A percentile compares a stretch with the other conserved stretches of the same genome.
These are phyloP conservation scores for Lindbergichthys nudifrons DNA, from an alignment of 2,797 vertebrate genomes.

Conservation along the genomic window DNA sequence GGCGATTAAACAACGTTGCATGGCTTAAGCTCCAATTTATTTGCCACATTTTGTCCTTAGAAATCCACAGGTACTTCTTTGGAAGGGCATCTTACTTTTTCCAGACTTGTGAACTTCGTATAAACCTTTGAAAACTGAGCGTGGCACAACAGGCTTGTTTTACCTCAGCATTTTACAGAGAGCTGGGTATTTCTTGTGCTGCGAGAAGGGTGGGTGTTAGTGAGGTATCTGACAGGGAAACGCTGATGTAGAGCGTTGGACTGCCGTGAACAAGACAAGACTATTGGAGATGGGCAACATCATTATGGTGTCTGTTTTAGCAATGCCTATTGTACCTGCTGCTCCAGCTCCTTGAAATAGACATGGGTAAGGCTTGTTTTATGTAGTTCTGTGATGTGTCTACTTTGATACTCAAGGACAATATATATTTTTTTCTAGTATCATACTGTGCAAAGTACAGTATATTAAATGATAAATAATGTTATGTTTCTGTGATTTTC, in stretches of 20 bases:
- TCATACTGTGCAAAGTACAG: not conserved
- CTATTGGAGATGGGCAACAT: constrained; percentile 16
- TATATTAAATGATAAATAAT: not conserved
- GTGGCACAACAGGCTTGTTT: constrained; percentile 34
- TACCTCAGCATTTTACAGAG: constrained; percentile 51
- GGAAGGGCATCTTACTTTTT: constrained; percentile 29
- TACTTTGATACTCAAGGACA: not conserved
- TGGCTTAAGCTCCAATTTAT: constrained; percentile 42
- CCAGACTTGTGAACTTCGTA: constrained; percentile 58
- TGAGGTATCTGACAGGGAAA: constrained; percentile 49
- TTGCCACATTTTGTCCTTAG: constrained; percentile 15
- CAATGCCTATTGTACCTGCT: not conserved
- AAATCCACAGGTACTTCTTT: constrained; percentile 51
- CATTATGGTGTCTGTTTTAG: constrained; percentile 40
- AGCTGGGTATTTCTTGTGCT: constrained; percentile 48
- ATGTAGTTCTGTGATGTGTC: constrained; percentile 21
- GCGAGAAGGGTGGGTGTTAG: constrained; percentile 36
- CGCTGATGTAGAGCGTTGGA: constrained; percentile 31
- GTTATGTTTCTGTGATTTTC: not conserved
- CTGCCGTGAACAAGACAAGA: constrained; percentile 36
- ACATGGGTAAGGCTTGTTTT: not conserved
- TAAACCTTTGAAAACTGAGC: constrained; percentile 57
- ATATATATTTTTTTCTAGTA: not conserved
- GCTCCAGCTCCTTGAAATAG: constrained; percentile 8
- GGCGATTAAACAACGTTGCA: constrained; percentile 51